Percentiles rank a stretch among this genome's conserved stretches.
Conservation (phyloP, 2,888 invertebrate genomes). For the Folsomia candida region DNA sequence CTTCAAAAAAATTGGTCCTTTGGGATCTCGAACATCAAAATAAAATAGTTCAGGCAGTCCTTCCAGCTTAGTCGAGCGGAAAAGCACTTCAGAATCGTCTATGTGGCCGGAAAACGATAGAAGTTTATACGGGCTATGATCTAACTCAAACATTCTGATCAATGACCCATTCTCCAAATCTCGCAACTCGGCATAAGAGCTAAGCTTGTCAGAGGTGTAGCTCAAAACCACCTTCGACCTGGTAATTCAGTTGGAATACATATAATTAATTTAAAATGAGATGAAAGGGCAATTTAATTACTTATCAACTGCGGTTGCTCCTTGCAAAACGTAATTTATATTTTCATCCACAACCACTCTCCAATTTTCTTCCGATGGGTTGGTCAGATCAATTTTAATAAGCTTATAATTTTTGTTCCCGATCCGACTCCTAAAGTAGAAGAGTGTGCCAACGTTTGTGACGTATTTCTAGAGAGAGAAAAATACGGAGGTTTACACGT, state of each 20-base stretch:
- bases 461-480: slow-evolving; percentile 61
- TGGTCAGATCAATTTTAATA: slow-evolving; percentile 65
- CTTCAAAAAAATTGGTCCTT: slow-evolving; percentile 26
- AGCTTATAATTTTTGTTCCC: slow-evolving; percentile 69
- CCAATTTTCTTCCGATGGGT: slow-evolving; percentile 76
- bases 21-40: slow-evolving; percentile 23
- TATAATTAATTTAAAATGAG: background rate
- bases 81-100: slow-evolving; percentile 84
- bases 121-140: slow-evolving; percentile 85
- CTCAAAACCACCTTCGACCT: slow-evolving; percentile 35
- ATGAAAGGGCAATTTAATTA: slow-evolving; percentile 18
- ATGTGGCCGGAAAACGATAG: slow-evolving; percentile 84
- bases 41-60: slow-evolving; percentile 30
- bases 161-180: slow-evolving; percentile 69
- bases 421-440: slow-evolving; percentile 68
- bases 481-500: no score
- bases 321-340: slow-evolving; percentile 80
- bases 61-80: slow-evolving; percentile 53
- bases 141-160: slow-evolving; percentile 72
- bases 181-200: slow-evolving; percentile 73
- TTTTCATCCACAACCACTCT: slow-evolving; percentile 77
- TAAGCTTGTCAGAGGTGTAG: slow-evolving; percentile 75
- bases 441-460: slow-evolving; percentile 78
- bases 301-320: slow-evolving; percentile 77
- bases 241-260: background rate